Conservation (phyloP, 2,797 vertebrate species). For the Uromys caudimaculatus region DNA sequence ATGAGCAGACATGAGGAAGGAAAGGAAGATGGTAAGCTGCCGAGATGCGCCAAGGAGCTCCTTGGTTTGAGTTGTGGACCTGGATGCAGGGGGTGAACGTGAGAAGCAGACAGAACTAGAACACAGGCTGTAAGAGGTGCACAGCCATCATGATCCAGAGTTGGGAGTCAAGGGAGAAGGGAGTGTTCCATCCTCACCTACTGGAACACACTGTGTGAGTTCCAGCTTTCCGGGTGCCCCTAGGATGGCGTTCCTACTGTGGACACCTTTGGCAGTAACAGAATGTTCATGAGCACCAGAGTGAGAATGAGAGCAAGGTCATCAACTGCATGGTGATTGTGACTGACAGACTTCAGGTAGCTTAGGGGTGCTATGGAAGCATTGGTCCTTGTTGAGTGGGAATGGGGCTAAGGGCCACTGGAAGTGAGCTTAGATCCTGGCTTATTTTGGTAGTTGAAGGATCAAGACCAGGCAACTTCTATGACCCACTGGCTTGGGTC, state of each 20-base stretch:
- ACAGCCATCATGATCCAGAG: neutral
- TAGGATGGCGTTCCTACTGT: neutral
- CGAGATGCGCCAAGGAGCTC: neutral
- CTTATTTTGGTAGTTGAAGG: neutral
- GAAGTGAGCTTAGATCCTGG: neutral
- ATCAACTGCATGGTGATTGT: neutral
- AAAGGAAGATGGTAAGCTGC: neutral
- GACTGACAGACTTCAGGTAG: neutral
- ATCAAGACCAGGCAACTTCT: neutral
- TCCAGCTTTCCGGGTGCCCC: neutral
- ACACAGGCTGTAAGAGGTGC: neutral
- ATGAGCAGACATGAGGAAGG: neutral
- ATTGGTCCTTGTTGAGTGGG: neutral
- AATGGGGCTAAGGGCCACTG: neutral
- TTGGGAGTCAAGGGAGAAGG: neutral
- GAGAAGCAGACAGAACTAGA: neutral
- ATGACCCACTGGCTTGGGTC: neutral
- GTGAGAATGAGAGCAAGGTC: neutral
- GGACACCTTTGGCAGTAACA: neutral
- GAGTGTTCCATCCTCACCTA: neutral
- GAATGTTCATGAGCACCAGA: neutral
- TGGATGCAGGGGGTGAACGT: neutral
- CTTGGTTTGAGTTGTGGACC: neutral
- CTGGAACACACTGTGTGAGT: too few species aligned
- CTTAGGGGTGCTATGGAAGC: neutral